phyloP scores from a whole-genome alignment of 2,113 vertebrate species.

The Rhinichthys klamathensis region DNA sequence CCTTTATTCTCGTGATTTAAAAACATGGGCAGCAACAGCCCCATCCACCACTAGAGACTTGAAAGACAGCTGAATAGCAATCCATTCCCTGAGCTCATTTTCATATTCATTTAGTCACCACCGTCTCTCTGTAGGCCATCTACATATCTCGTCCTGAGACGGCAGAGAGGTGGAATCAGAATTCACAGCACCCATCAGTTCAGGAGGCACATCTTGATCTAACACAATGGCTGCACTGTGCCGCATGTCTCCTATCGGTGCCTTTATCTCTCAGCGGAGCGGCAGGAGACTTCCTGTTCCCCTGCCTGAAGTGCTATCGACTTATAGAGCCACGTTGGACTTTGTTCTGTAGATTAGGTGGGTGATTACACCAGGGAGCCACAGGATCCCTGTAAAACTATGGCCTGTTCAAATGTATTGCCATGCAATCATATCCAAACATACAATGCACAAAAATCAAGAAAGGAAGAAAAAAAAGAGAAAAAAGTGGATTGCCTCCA shows the following conservation, averaged over 20 bases:
- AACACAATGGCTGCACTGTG: conserved; percentile 44
- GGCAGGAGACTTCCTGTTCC: conserved; percentile 53
- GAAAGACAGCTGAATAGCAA: conserved; percentile 38
- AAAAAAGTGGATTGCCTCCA: conserved; percentile 5
- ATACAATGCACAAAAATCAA: background rate
- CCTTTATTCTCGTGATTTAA: background rate
- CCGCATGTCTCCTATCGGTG: conserved; percentile 39
- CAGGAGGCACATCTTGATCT: conserved; percentile 47
- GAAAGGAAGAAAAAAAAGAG: background rate
- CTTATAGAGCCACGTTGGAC: conserved; percentile 42
- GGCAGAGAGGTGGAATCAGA: conserved; percentile 22
- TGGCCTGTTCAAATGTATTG: conserved; percentile 18
- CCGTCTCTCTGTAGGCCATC: conserved; percentile 32
- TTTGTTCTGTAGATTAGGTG: conserved; percentile 50
- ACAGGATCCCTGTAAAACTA: conserved; percentile 9
- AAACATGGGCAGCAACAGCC: conserved; percentile 14
- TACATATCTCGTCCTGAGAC: conserved; percentile 26
- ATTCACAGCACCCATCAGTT: conserved; percentile 47
- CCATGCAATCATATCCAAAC: conserved; percentile 33
- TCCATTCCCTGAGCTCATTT: conserved; percentile 40
- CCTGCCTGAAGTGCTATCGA: conserved; percentile 51
- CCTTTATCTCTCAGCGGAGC: conserved; percentile 41
- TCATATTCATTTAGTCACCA: conserved; percentile 31
- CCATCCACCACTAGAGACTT: conserved; percentile 26
- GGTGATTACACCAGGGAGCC: conserved; percentile 43